phyloP scores from a whole-genome alignment of 1,140 invertebrate genomes.

The Calycopis cecrops region DNA sequence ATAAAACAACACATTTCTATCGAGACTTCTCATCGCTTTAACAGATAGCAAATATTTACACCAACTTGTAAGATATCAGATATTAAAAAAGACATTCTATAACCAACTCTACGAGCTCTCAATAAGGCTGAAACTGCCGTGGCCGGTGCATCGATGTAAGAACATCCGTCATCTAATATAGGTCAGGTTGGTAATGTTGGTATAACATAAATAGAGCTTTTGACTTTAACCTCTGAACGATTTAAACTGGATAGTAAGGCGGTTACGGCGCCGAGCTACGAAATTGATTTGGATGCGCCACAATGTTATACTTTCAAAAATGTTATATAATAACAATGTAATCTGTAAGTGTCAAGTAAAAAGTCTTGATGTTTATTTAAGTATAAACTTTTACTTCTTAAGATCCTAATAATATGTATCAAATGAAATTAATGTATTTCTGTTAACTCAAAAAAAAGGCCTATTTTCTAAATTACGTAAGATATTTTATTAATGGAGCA shows the following conservation, averaged over 20 bases:
- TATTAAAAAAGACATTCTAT: background rate
- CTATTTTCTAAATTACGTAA: too few species aligned
- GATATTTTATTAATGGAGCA: too few species aligned
- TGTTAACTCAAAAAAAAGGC: too few species aligned
- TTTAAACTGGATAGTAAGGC: conserved; percentile 33
- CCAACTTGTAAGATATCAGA: conserved; percentile 9
- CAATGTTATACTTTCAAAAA: too few species aligned
- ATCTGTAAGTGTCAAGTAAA: too few species aligned
- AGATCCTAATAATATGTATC: too few species aligned
- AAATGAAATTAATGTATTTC: too few species aligned
- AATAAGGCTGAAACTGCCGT: conserved; percentile 2
- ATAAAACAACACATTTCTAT: conserved; percentile 6
- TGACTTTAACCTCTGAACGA: conserved; percentile 38
- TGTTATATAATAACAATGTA: too few species aligned
- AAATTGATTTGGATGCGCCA: conserved; percentile 22
- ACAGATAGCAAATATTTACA: conserved; percentile 7
- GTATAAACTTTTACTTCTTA: too few species aligned
- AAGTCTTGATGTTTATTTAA: too few species aligned
- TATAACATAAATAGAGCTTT: conserved; percentile 40
- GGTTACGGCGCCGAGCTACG: conserved; percentile 17
- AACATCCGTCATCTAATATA: conserved; percentile 18
- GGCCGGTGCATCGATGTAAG: background rate
- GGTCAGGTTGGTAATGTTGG: conserved; percentile 24
- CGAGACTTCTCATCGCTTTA: background rate
- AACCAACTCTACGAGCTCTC: background rate